phyloP scores from a whole-genome alignment of 2,888 invertebrate genomes.

The Dusona sp. region DNA sequence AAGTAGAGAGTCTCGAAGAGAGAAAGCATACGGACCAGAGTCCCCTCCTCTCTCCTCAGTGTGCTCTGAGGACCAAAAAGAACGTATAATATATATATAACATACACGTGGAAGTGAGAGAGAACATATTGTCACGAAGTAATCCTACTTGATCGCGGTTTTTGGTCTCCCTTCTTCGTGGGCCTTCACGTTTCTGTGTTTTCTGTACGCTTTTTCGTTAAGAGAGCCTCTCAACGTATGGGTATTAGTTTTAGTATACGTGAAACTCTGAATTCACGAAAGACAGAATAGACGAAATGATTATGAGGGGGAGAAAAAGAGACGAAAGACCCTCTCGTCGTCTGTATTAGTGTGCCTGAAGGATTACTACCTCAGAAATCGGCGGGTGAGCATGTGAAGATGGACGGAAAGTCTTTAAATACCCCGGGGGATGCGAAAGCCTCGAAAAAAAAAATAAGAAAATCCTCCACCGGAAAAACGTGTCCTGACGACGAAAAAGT shows the following conservation, averaged over 20 bases:
- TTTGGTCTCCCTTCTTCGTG: conserved; percentile 76
- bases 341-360: conserved; percentile 78
- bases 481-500: conserved; percentile 82
- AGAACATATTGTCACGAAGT: conserved; percentile 82
- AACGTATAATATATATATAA: conserved; percentile 16
- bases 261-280: conserved; percentile 31
- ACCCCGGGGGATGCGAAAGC: conserved; percentile 82
- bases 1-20: conserved; percentile 60
- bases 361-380: conserved; percentile 82
- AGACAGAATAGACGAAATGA: conserved; percentile 15
- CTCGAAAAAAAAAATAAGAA: conserved; percentile 47
- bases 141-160: conserved; percentile 84
- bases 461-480: conserved; percentile 74
- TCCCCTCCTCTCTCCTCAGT: conserved; percentile 27
- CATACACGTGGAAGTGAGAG: conserved; percentile 73
- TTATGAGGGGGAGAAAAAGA: conserved; percentile 16
- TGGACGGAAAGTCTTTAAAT: conserved; percentile 83
- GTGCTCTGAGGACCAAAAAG: conserved; percentile 38
- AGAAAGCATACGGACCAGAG: conserved; percentile 54
- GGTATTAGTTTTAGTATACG: conserved; percentile 51
- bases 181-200: conserved; percentile 68
- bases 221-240: conserved; percentile 54
- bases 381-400: conserved; percentile 75
- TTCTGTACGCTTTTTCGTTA: conserved; percentile 51
- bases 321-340: conserved; percentile 24